Conservation (phyloP, 2,797 vertebrate genomes). For the Myotis findleyi region DNA sequence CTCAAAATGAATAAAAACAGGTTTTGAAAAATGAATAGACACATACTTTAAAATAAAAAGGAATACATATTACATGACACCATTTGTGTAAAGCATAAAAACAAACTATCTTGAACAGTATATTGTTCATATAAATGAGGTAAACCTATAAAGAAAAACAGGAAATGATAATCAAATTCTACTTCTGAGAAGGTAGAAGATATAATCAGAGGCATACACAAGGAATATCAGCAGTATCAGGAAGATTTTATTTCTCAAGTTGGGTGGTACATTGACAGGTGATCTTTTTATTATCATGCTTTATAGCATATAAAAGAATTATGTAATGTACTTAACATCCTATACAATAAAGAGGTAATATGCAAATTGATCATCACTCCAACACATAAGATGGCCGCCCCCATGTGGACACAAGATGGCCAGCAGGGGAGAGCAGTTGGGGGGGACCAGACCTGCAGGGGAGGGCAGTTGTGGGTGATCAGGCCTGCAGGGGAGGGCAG, state of each 20-base stretch:
- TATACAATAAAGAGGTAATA: no score
- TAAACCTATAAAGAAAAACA: neutral
- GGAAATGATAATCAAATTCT: slow-evolving; percentile 5
- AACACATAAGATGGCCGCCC: no score
- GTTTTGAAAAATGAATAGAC: no score
- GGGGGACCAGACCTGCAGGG: no score
- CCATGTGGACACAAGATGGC: no score
- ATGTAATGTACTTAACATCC: neutral
- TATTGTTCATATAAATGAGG: slow-evolving; percentile 43
- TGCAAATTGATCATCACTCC: no score
- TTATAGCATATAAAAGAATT: neutral
- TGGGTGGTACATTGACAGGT: neutral
- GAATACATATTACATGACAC: neutral
- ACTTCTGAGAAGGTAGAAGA: neutral
- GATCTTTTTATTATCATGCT: neutral
- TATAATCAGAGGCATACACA: neutral
- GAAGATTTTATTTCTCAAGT: neutral
- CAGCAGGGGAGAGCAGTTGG: no score
- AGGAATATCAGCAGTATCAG: neutral
- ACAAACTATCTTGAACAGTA: slow-evolving; percentile 2
- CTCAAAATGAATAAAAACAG: no score
- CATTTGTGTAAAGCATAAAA: slow-evolving; percentile 31
- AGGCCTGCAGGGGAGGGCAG: no score
- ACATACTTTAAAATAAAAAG: neutral
- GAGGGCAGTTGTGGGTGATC: no score